Base-by-base conservation (phyloP, 2,797 vertebrate genomes). In the Lithobates sylvaticus region DNA sequence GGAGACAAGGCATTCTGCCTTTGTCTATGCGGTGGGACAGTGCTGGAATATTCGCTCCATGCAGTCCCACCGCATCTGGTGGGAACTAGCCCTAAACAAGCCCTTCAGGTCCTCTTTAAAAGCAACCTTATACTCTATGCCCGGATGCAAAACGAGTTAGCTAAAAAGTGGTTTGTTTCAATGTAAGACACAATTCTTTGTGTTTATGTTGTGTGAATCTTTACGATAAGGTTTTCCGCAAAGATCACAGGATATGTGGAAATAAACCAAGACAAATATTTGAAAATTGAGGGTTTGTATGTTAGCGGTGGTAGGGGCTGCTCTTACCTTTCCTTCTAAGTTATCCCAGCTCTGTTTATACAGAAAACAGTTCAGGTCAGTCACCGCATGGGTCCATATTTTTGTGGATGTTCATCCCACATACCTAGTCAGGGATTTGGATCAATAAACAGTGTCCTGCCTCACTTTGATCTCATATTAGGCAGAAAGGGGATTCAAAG, bases 391-490 rank as follows among this genome's bases (percentile, higher is more conserved):
- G 27, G 32, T 1, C 69, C 71, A 67, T 65, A 82, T 74, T 82
- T 73, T 67, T 67, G 70, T 73, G 71, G 58, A 81, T 34, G 70
- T 82, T 82, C 80, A 82, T 42, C 70, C 70, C 69, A 61, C 70
- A 58, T 71, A n/a, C 34, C 58, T 58, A 39, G 50, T 71, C n/a
- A 2, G 39, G 39, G 61, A 26, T n/a, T 21, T 39, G 69, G 54
- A 74, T 65, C 70, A 73, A 74, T 82, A 73, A 82, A 81, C 34
- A 81, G 8, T 44, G n/a, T 26, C 21, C 50, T 29, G 15, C 44
- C 15, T 23, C 9, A 50, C 65, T 80, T 80, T 80, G 65, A 70
- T 70, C 44, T 47, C 36, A 36, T 39, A 47, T 47, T 13, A 3
- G 44, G 13, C 10, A 47, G 10, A 47, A 47, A 47, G 12, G 44